These are phyloP conservation scores for Apodemia mormo DNA, from an alignment of 2,888 invertebrate genomes.

Conservation along the genomic window DNA sequence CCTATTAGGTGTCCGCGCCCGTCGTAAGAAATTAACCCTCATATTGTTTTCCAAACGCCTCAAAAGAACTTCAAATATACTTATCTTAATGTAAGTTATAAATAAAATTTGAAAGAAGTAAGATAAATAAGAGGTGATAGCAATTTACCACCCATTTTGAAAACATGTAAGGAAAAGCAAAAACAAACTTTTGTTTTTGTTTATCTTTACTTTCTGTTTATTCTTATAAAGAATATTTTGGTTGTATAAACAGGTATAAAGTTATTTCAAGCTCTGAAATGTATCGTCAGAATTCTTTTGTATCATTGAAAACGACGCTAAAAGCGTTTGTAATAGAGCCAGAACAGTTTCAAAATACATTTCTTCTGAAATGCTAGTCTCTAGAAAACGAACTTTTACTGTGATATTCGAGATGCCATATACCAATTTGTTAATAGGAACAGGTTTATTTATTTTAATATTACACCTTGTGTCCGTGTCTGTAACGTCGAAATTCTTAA, in stretches of 20 bases:
- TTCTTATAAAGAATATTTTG: neutral
- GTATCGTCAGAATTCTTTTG: slow-evolving; percentile 48
- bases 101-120: too few species aligned
- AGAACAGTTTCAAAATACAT: slow-evolving; percentile 57
- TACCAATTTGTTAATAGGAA: too few species aligned
- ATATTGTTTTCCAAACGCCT: too few species aligned
- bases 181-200: neutral
- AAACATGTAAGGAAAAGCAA: neutral
- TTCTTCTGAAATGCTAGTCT: slow-evolving; percentile 33
- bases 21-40: too few species aligned
- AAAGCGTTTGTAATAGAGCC: slow-evolving; percentile 50
- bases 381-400: slow-evolving; percentile 21
- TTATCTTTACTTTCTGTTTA: neutral
- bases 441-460: too few species aligned
- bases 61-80: too few species aligned
- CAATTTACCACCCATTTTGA: too few species aligned
- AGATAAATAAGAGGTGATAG: too few species aligned
- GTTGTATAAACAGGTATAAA: slow-evolving; percentile 29
- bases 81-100: too few species aligned
- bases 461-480: too few species aligned
- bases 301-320: slow-evolving; percentile 59
- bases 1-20: too few species aligned
- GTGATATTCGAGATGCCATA: neutral
- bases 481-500: too few species aligned
- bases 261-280: slow-evolving; percentile 26